phyloP scores from a whole-genome alignment of 2,113 vertebrate species.

The Xyliphius kryptos region DNA sequence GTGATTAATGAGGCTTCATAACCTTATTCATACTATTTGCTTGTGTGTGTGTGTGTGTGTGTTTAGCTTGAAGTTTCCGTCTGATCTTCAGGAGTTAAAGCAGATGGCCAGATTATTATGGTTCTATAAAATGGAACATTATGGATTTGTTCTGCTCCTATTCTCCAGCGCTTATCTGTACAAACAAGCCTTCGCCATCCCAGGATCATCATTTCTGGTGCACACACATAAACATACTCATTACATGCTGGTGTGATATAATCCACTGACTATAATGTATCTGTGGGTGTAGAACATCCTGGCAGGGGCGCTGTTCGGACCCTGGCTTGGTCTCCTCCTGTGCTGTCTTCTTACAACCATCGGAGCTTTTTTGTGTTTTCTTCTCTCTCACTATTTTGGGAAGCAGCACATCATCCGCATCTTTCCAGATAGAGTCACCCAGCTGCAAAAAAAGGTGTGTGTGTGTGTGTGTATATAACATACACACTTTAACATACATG shows the following conservation, averaged over 20 bases:
- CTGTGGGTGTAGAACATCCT: constrained; percentile 79
- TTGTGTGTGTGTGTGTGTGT: neutral
- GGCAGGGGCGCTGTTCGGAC: no score
- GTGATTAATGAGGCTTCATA: no score
- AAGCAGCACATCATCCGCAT: constrained; percentile 73
- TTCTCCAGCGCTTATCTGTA: constrained; percentile 94
- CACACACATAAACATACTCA: no score
- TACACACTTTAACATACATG: no score
- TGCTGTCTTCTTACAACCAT: constrained; percentile 79
- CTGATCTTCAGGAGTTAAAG: constrained; percentile 82
- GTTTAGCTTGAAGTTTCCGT: constrained; percentile 84
- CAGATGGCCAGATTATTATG: constrained; percentile 78
- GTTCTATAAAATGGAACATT: constrained; percentile 82
- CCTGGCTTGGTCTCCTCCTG: constrained; percentile 78
- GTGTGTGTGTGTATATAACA: neutral
- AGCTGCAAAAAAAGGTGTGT: constrained; percentile 79
- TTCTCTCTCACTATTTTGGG: constrained; percentile 81
- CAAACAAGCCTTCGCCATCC: constrained; percentile 96
- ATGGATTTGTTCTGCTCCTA: constrained; percentile 78
- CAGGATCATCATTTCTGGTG: constrained; percentile 91
- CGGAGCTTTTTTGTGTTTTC: constrained; percentile 85
- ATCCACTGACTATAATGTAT: no score
- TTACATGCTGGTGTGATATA: constrained; percentile 6
- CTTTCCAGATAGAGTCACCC: constrained; percentile 81
- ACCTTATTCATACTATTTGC: no score